These are phyloP conservation scores for Sycophila sp. DNA, from an alignment of 1,140 invertebrate genomes.

Conservation along the genomic window DNA sequence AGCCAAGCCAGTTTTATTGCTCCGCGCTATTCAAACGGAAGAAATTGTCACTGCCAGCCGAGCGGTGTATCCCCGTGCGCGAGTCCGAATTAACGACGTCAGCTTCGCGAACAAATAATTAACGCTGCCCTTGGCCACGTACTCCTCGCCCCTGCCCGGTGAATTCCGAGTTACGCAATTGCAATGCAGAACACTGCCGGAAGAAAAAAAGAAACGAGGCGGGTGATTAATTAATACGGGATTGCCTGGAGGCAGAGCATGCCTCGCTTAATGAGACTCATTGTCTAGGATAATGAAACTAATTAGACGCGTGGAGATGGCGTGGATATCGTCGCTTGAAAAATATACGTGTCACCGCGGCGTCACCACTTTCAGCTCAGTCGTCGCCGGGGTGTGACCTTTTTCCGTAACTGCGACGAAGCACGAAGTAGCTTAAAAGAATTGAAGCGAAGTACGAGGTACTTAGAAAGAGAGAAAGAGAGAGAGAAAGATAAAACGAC, in stretches of 20 bases:
- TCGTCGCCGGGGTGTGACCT: not conserved
- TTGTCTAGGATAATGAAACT: conserved; percentile 22
- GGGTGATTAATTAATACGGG: conserved; percentile 25
- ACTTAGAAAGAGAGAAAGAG: no score
- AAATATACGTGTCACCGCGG: not conserved
- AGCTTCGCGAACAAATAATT: not conserved
- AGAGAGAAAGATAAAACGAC: no score
- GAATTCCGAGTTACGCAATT: not conserved
- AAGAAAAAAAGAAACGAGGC: conserved; percentile 12
- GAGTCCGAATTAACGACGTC: no score
- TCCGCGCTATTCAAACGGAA: no score
- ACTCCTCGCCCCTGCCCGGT: not conserved
- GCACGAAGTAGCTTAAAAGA: not conserved
- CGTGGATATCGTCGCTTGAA: conserved; percentile 4
- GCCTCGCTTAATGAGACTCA: not conserved
- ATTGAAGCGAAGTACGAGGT: no score
- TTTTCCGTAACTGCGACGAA: not conserved
- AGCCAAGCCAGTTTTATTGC: no score
- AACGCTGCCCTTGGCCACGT: no score
- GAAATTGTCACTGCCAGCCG: no score
- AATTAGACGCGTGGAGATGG: conserved; percentile 7
- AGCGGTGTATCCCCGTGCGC: no score
- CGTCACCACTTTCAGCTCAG: not conserved
- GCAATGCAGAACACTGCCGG: not conserved
- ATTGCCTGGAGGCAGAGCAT: not conserved